A percentile compares a stretch with the other conserved stretches of the same genome.
phyloP scores from a whole-genome alignment of 2,888 invertebrate species.

The Lochmaea capreae region DNA sequence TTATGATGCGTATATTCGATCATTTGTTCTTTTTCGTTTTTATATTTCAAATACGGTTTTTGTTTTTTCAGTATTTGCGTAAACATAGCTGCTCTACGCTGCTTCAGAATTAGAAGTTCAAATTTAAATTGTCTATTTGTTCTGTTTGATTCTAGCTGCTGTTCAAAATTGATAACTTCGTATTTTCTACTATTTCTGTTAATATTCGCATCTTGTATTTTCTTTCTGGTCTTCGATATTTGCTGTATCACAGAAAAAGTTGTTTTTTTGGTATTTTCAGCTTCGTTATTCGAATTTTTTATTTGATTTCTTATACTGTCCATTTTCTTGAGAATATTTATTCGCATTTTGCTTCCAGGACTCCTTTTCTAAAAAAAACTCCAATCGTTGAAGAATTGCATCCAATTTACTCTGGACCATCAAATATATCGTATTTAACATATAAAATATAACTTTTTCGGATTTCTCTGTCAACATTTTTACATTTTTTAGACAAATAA shows the following conservation, averaged over 20 bases:
- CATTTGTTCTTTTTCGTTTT: neutral
- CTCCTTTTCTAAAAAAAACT: neutral
- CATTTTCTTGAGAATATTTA: slow-evolving; percentile 69
- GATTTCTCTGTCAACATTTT: no score
- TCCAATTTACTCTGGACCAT: no score
- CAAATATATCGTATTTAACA: no score
- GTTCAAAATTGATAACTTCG: slow-evolving; percentile 38
- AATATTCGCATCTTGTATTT: neutral
- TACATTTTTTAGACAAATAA: no score
- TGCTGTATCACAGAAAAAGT: slow-evolving; percentile 19
- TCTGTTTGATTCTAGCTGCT: slow-evolving; percentile 58
- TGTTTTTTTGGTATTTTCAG: slow-evolving; percentile 26
- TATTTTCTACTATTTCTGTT: neutral
- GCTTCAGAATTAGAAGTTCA: slow-evolving; percentile 74
- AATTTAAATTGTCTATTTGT: slow-evolving; percentile 67
- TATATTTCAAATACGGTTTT: neutral
- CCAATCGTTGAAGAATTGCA: neutral
- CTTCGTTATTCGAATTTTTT: slow-evolving; percentile 67
- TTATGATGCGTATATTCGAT: neutral
- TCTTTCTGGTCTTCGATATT: neutral
- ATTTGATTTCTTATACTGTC: slow-evolving; percentile 71
- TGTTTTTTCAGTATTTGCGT: neutral
- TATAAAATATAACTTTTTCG: no score
- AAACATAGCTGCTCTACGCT: slow-evolving; percentile 75
- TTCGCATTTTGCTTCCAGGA: slow-evolving; percentile 63